Base-by-base conservation (phyloP, 2,888 invertebrate genomes). In the Junonia oenone region DNA sequence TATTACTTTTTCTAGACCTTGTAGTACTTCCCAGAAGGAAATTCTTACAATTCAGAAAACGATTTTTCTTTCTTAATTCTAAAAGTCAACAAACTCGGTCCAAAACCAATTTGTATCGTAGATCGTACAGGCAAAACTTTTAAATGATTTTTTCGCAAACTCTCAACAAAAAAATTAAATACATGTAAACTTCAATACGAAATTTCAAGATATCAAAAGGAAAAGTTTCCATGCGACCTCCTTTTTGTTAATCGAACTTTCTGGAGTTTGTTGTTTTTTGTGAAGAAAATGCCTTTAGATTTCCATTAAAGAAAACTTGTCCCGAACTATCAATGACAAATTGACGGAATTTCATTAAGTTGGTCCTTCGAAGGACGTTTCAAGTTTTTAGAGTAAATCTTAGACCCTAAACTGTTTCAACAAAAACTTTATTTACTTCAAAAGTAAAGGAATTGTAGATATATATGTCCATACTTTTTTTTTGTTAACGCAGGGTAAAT, bases 231-330 rank as follows among this genome's bases (percentile, higher is more conserved):
- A 15, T 15, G 17, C 9, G 9, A 17, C 22, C 22, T 22, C 22
- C 22, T 3, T 22, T 38, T 38, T 26, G 1, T 43, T 11, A n/a
- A 40, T 40, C 19, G 2, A 45, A 45, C 29, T 27, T 15, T 9
- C 26, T n/a, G 19, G n/a, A 33, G n/a, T 26, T 22, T 13, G 26
- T 43, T 13, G 26, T 26, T 26, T 26, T 19, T 17, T 43, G 37
- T 15, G 15, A 46, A 55, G 29, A 54, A 59, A 64, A 66, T 65
- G 57, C 67, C 66, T 66, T 67, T 63, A 70, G 66, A 73, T 65
- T 71, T 71, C 63, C 71, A 75, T 71, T 69, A 56, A 52, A 54
- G 49, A 54, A 54, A 63, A 60, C 56, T 56, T 57, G 37, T 54
- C 35, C 51, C 51, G 37, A 51, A 54, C 43, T 43, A 45, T 50